Percentiles rank a stretch among this genome's conserved stretches.
These are phyloP conservation scores for Cyprinodon diabolis DNA, from an alignment of 2,797 vertebrate species.

Conservation along the genomic window DNA sequence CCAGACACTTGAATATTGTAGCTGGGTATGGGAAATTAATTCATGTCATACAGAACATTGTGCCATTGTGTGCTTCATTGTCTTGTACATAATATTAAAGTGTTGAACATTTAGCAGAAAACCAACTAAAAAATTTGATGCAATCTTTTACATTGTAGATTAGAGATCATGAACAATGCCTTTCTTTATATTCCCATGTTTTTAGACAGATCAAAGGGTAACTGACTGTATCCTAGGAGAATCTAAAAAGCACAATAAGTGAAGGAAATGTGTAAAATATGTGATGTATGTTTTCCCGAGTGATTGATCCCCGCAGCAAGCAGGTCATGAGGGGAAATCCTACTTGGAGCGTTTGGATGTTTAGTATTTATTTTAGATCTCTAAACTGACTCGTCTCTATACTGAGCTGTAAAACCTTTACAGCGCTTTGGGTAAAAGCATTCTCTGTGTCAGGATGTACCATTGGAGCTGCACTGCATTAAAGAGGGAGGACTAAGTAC, in stretches of 20 bases:
- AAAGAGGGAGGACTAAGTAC: too few species aligned
- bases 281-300: neutral
- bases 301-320: neutral
- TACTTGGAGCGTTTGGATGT: neutral
- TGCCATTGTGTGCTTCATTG: neutral
- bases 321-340: neutral
- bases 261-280: neutral
- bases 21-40: conserved; percentile 38
- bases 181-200: neutral
- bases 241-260: neutral
- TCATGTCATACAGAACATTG: neutral
- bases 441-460: too few species aligned
- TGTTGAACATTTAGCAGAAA: neutral
- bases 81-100: neutral
- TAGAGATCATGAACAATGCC: neutral
- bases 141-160: neutral
- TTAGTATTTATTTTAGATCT: neutral
- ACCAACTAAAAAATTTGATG: neutral
- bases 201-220: neutral
- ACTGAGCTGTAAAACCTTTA: too few species aligned
- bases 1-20: conserved; percentile 32
- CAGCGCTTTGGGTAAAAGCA: too few species aligned
- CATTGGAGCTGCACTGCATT: too few species aligned
- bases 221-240: neutral
- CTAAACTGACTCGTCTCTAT: neutral